Base-by-base conservation (phyloP, 2,113 vertebrate genomes). In the Vulpes ferrilata region DNA sequence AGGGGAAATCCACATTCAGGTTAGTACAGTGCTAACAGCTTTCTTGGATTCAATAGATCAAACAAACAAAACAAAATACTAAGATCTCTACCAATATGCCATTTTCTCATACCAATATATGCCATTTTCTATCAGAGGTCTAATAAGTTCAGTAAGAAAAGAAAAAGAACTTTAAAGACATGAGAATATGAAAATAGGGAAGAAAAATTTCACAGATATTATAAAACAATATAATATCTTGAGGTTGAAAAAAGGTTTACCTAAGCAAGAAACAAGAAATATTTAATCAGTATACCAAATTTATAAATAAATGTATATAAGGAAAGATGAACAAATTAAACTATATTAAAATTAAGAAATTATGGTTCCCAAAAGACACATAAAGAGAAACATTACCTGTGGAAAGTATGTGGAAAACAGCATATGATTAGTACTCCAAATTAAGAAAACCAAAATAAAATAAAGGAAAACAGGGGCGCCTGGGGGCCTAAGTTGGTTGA, bases 1-100 rank as follows among this genome's bases (percentile, higher is more conserved):
- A 92, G 76, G 97, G 96, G 97, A 98, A 96, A 0, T 93, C 0
- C 79, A 98, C 0, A 0, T 35, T 93, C 22, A 59, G 57, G 30
- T 98, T 97, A 97, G 86, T 17, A 55, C 1, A 11, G 27, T 3
- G 57, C 85, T 62, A 11, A 93, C 0, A 2, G 5, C 4, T 92
- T 79, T 64, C 2, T 48, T 82, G 69, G 30, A 90, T 92, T 83
- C 16, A 43, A 79, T 0, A 95, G 17, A 69, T 30, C 90, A 48
- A 73, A 78, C 20, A n/a, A 93, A n/a, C 65, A 20, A 95, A 81
- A 5, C 78, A 94, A 27, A 59, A 74, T 27, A 55, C 78, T 9
- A 38, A 16, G 13, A 19, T 95, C 65, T 73, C 60, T 73, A 65
- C 65, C 79, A 84, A 35, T 74, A 53, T 19, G 30, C 20, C 57